phyloP scores from a whole-genome alignment of 2,888 invertebrate species.

The Nomada fabriciana region DNA sequence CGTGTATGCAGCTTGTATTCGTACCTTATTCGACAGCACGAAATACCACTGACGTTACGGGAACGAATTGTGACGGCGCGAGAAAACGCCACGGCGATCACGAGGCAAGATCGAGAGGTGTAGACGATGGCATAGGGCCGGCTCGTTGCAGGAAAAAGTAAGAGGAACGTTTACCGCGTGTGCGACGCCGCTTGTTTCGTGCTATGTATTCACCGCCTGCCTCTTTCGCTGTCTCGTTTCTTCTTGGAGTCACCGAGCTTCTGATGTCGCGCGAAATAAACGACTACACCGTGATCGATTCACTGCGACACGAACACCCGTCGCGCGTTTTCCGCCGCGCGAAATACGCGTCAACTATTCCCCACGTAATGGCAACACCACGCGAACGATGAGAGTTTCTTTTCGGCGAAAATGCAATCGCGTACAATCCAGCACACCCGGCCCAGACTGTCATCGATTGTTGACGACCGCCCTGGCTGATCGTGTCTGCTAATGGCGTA shows the following conservation, averaged over 20 bases:
- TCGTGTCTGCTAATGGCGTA: constrained; percentile 3
- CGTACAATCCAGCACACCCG: constrained; percentile 60
- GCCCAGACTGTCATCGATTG: constrained; percentile 73
- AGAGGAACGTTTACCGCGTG: constrained; percentile 60
- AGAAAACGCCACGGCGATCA: constrained; percentile 60
- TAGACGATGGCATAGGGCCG: constrained; percentile 51
- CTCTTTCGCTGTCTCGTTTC: constrained; percentile 36
- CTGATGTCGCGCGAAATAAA: constrained; percentile 32
- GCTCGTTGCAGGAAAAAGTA: constrained; percentile 33
- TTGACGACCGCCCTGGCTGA: constrained; percentile 61
- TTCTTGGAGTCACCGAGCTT: constrained; percentile 6
- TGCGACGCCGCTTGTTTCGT: constrained; percentile 44
- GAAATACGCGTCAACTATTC: background rate
- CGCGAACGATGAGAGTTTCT: constrained; percentile 24
- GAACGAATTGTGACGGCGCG: constrained; percentile 23
- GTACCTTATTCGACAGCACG: constrained; percentile 22
- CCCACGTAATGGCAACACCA: background rate
- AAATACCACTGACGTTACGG: constrained; percentile 23
- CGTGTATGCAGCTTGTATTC: constrained; percentile 38
- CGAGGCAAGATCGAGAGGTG: constrained; percentile 27
- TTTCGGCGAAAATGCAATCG: constrained; percentile 55
- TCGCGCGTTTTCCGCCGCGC: constrained; percentile 11
- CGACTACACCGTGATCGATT: constrained; percentile 41
- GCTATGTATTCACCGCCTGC: constrained; percentile 31
- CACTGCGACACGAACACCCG: constrained; percentile 21